Evolutionary conservation across 2,888 invertebrate genomes (phyloP), one percentile per base, ranked within the genome.

Genomic region (Liopterus haemorrhoidalis): DNA sequence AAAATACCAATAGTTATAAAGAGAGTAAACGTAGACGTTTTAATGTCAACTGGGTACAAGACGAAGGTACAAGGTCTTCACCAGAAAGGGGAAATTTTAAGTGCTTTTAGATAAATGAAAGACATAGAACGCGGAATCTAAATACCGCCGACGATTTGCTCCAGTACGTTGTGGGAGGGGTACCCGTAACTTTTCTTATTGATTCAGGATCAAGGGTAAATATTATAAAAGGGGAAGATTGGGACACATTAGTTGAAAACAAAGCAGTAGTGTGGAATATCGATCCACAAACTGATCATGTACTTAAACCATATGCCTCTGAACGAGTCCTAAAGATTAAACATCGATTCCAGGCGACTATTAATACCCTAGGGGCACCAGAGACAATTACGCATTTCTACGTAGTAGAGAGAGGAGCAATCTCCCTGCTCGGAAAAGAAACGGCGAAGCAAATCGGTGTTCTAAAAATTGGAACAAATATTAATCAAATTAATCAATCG

Each of bases 151-250:
- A 53, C 30, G 51, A 52, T 11, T 14, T 51, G 1, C 32, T 54
- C 4, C 15, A 36, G 31, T 53, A 54, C 35, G 14, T 15, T 14
- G 39, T 52, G 2, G 54, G 51, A n/a, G 49, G 52, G 24, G 46
- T 54, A 14, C 18, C 22, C 6, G 11, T 54, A 14, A 51, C 39
- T 21, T 28, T 53, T 8, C 37, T 54, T 3, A 55, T 55, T 31
- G 53, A 54, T 30, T 54, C 51, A 2, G 49, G 55, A 5, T 54
- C 47, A 8, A 53, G 36, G 27, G 51, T 21, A 1, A 55, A 55
- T 39, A 51, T 53, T n/a, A 40, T 55, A 2, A 45, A 22, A n/a
- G 48, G 45, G 8, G 19, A 28, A 19, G 54, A 54, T 31, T 55
- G 54, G 52, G 32, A 48, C 4, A 25, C 16, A 14, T 24, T 53